Conservation (phyloP, 2,797 vertebrate genomes). For the Lutjanus argentimaculatus region DNA sequence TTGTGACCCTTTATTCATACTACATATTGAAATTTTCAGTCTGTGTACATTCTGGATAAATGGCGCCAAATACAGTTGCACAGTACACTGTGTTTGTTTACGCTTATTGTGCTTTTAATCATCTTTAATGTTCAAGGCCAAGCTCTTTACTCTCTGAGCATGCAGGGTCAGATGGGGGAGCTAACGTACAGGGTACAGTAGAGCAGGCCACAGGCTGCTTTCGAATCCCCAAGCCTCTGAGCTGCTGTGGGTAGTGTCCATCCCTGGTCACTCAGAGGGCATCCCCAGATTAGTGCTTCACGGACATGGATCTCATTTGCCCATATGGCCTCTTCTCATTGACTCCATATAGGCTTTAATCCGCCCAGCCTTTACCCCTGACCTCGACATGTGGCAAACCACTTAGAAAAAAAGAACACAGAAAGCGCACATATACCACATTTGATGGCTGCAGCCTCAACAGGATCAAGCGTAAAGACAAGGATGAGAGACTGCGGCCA, state of each 20-base stretch:
- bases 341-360: slow-evolving; percentile 82
- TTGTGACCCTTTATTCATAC: not conserved
- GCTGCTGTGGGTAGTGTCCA: slow-evolving; percentile 76
- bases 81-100: slow-evolving; percentile 37
- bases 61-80: not conserved
- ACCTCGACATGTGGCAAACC: slow-evolving; percentile 81
- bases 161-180: slow-evolving; percentile 76
- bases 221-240: slow-evolving; percentile 82
- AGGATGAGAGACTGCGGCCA: not conserved
- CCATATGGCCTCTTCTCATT: slow-evolving; percentile 85
- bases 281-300: slow-evolving; percentile 83
- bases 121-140: slow-evolving; percentile 31
- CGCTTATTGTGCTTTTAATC: slow-evolving; percentile 47
- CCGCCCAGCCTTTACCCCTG: slow-evolving; percentile 77
- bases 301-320: slow-evolving; percentile 84
- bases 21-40: not conserved
- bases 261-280: slow-evolving; percentile 83
- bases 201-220: slow-evolving; percentile 64
- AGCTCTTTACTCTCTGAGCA: slow-evolving; percentile 38
- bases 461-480: slow-evolving; percentile 24
- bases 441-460: slow-evolving; percentile 39
- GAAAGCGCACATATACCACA: slow-evolving; percentile 46
- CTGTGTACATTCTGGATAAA: not conserved
- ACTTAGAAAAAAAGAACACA: slow-evolving; percentile 67
- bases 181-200: slow-evolving; percentile 74